Evolutionary conservation across 2,888 invertebrate species (phyloP).

Genomic region (Dione juno): DNA sequence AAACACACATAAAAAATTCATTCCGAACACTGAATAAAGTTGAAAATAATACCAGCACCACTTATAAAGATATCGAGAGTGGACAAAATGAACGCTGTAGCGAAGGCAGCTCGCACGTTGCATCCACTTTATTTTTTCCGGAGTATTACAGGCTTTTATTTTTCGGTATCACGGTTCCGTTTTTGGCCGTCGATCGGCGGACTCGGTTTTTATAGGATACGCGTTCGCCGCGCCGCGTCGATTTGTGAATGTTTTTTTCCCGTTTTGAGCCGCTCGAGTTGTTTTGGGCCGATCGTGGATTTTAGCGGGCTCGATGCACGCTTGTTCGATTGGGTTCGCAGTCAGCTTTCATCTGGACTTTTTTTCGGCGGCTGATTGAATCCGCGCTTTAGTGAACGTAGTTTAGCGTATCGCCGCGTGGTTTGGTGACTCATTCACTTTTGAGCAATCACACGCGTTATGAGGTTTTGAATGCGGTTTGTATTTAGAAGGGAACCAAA

Average conservation of each 20-base stretch:
- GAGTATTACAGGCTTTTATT: slow-evolving; percentile 79
- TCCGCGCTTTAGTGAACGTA: slow-evolving; percentile 79
- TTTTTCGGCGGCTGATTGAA: slow-evolving; percentile 78
- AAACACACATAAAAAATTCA: slow-evolving; percentile 36
- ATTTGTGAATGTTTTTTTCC: slow-evolving; percentile 77
- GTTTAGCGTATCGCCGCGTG: slow-evolving; percentile 71
- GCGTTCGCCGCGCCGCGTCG: slow-evolving; percentile 65
- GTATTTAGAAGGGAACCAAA: slow-evolving; percentile 53
- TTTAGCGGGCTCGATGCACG: slow-evolving; percentile 69
- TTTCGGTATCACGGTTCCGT: slow-evolving; percentile 82
- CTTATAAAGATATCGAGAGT: slow-evolving; percentile 71
- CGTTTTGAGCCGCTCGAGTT: slow-evolving; percentile 75
- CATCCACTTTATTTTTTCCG: slow-evolving; percentile 76
- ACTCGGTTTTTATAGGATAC: slow-evolving; percentile 80
- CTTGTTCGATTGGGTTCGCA: slow-evolving; percentile 78
- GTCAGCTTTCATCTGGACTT: slow-evolving; percentile 64
- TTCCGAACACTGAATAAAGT: slow-evolving; percentile 41
- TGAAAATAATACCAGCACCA: slow-evolving; percentile 50
- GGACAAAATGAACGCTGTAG: slow-evolving; percentile 56
- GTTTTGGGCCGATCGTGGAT: slow-evolving; percentile 78
- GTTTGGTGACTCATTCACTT: slow-evolving; percentile 75
- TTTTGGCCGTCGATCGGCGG: slow-evolving; percentile 79
- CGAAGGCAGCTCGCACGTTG: slow-evolving; percentile 53
- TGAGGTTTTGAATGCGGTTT: slow-evolving; percentile 58
- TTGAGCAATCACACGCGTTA: slow-evolving; percentile 59